Conservation (phyloP, 2,797 vertebrate species). For the Phrynocephalus vlangalii region DNA sequence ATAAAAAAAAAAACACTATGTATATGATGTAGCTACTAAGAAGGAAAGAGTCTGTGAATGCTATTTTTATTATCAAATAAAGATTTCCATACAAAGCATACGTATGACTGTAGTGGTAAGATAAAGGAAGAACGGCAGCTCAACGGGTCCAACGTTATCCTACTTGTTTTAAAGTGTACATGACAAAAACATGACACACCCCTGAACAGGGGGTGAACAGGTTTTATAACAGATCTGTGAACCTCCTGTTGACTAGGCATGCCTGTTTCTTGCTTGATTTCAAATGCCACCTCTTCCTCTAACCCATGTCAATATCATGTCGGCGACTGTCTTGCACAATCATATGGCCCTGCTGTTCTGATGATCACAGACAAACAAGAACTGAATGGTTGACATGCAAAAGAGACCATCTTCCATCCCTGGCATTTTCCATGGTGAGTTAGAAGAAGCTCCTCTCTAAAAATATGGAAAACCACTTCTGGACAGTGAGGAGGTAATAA, state of each 20-base stretch:
- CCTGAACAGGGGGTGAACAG: no score
- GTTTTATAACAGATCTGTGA: not conserved
- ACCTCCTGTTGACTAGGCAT: not conserved
- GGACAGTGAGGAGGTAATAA: not conserved
- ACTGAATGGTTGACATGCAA: not conserved
- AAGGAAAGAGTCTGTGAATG: slow-evolving; percentile 95
- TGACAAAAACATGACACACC: not conserved
- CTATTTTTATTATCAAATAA: slow-evolving; percentile 99
- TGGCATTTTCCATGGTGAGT: not conserved
- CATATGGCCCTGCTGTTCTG: not conserved
- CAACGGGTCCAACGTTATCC: slow-evolving; percentile 19
- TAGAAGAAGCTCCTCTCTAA: not conserved
- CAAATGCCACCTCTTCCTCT: not conserved
- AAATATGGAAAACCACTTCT: not conserved
- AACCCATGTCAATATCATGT: not conserved
- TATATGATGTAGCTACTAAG: slow-evolving; percentile 93
- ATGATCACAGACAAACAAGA: not conserved
- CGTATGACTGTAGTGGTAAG: slow-evolving; percentile 74
- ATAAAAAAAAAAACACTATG: slow-evolving; percentile 85
- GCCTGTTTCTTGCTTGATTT: not conserved
- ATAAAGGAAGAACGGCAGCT: slow-evolving; percentile 62
- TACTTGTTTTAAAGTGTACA: not conserved
- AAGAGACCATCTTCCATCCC: not conserved
- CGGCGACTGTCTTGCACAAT: not conserved
- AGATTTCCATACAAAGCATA: slow-evolving; percentile 93